These are phyloP conservation scores for Drosophila meridionalis DNA, from an alignment of 2,888 invertebrate species.

Conservation along the genomic window DNA sequence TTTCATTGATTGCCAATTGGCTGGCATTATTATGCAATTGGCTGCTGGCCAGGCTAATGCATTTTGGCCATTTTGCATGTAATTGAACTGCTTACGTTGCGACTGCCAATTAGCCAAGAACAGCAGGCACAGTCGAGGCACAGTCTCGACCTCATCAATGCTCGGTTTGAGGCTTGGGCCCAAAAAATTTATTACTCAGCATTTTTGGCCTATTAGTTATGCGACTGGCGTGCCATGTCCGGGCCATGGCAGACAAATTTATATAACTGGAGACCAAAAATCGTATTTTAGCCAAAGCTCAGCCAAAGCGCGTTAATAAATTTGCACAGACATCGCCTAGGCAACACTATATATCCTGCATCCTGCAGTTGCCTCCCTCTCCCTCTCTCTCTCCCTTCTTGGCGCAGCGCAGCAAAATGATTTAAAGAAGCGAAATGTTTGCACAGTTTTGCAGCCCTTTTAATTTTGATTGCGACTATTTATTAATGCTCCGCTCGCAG, in stretches of 20 bases:
- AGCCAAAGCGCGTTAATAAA: slow-evolving; percentile 63
- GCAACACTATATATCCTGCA: slow-evolving; percentile 7
- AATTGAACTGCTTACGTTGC: slow-evolving; percentile 41
- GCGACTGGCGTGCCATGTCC: slow-evolving; percentile 17
- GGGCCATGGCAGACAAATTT: slow-evolving; percentile 35
- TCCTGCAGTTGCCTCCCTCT: not conserved
- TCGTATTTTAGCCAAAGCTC: slow-evolving; percentile 26
- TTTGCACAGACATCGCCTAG: slow-evolving; percentile 42
- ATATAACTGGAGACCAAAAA: slow-evolving; percentile 32
- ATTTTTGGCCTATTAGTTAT: slow-evolving; percentile 64
- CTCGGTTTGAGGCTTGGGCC: not conserved
- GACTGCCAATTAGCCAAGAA: slow-evolving; percentile 64
- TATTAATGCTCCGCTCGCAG: slow-evolving; percentile 63
- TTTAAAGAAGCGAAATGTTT: slow-evolving; percentile 66
- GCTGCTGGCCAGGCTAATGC: slow-evolving; percentile 44
- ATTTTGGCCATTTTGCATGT: slow-evolving; percentile 51
- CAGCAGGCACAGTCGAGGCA: slow-evolving; percentile 3
- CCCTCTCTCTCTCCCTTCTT: not conserved
- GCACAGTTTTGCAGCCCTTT: slow-evolving; percentile 66
- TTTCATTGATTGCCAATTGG: slow-evolving; percentile 44
- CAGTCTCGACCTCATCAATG: slow-evolving; percentile 28
- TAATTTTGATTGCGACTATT: slow-evolving; percentile 77
- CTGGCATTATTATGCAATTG: slow-evolving; percentile 5
- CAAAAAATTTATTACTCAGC: slow-evolving; percentile 51
- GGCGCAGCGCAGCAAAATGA: slow-evolving; percentile 41